Evolutionary conservation across 2,797 vertebrate genomes (phyloP).

Genomic region (Poeciliopsis infans): DNA sequence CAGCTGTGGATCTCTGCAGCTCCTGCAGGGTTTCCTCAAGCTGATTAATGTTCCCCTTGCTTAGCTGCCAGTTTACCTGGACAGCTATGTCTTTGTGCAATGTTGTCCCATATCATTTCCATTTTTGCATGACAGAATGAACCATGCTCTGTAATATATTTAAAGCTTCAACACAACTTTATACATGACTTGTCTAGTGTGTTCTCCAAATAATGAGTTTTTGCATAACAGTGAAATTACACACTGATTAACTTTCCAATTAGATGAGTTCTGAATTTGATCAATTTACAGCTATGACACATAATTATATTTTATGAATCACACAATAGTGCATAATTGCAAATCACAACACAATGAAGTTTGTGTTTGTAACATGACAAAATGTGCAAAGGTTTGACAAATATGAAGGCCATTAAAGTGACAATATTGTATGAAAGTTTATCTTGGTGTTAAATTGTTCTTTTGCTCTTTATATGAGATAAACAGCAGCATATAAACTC

Average conservation of each 20-base stretch:
- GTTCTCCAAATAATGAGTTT: not conserved
- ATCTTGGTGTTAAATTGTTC: not conserved
- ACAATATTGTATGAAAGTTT: not conserved
- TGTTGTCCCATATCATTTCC: not conserved
- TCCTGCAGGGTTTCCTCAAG: not conserved
- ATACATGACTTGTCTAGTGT: not conserved
- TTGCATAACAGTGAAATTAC: not conserved
- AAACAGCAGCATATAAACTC: slow-evolving; percentile 5
- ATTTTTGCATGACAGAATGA: not conserved
- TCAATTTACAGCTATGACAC: not conserved
- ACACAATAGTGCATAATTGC: no score
- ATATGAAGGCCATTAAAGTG: not conserved
- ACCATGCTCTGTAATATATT: not conserved
- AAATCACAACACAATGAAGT: not conserved
- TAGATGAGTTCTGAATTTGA: not conserved
- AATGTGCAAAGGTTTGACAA: not conserved
- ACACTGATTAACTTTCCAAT: not conserved
- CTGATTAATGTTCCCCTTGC: not conserved
- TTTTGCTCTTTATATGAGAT: not conserved
- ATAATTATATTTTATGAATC: no score
- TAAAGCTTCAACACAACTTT: not conserved
- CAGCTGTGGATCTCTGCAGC: not conserved
- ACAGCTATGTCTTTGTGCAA: not conserved
- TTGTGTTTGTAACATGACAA: not conserved
- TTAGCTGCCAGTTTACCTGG: not conserved